Evolutionary conservation across 2,113 vertebrate species (phyloP).

Genomic region (Charadrius vociferus): DNA sequence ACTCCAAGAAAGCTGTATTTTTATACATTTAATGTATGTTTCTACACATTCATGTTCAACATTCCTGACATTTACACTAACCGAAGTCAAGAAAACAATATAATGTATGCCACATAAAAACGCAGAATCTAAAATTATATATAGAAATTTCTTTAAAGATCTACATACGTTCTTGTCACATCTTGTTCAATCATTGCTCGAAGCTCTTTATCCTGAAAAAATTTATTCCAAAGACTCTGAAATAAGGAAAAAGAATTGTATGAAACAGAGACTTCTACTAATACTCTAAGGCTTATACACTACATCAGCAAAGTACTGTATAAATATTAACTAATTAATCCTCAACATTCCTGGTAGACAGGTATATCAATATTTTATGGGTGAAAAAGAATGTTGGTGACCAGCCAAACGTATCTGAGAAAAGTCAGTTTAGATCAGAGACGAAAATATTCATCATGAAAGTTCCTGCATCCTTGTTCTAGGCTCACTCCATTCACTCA

Average conservation of each 20-base stretch:
- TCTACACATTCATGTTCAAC: conserved; percentile 7
- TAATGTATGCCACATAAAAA: not conserved
- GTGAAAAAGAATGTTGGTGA: not conserved
- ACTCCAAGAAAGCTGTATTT: not conserved
- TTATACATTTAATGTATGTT: conserved; percentile 46
- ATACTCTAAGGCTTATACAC: not conserved
- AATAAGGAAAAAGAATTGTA: conserved; percentile 65
- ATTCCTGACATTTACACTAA: not conserved
- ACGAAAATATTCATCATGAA: not conserved
- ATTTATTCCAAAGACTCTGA: conserved; percentile 92
- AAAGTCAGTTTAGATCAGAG: not conserved
- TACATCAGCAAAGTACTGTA: not conserved
- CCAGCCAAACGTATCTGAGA: not conserved
- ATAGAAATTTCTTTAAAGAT: not conserved
- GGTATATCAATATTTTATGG: not conserved
- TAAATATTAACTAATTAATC: conserved; percentile 24
- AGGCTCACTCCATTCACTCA: not conserved
- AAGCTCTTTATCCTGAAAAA: conserved; percentile 98
- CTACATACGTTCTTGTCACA: conserved; percentile 92
- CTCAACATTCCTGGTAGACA: not conserved
- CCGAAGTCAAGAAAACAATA: conserved; percentile 19
- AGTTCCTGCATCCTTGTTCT: not conserved
- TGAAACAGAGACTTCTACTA: not conserved
- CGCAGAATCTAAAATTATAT: not conserved
- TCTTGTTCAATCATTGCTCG: conserved; percentile 97